Conservation (phyloP, 2,113 vertebrate species). For the Burhinus oedicnemus region DNA sequence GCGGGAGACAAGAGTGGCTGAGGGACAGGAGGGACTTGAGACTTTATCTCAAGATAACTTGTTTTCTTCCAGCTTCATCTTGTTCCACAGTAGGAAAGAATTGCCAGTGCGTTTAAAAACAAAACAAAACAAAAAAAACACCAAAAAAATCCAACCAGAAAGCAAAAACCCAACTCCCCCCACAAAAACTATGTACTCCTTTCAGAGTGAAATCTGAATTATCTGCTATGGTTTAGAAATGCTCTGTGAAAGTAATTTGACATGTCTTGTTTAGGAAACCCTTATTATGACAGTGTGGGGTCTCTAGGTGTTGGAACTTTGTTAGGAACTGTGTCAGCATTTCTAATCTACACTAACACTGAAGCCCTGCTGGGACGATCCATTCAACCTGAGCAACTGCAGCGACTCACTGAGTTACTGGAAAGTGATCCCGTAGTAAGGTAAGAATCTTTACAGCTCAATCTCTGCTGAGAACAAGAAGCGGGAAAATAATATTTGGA, state of each 20-base stretch:
- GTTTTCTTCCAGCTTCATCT: background rate
- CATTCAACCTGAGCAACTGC: constrained; percentile 91
- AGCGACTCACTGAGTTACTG: constrained; percentile 93
- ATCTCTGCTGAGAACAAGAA: background rate
- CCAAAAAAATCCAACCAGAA: background rate
- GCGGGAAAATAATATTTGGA: background rate
- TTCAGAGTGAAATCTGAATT: background rate
- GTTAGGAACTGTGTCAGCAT: constrained; percentile 89
- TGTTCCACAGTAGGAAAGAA: background rate
- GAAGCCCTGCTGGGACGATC: constrained; percentile 94
- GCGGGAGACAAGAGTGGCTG: background rate
- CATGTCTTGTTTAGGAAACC: constrained; percentile 79
- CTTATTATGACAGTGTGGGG: constrained; percentile 91
- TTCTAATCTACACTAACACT: constrained; percentile 98
- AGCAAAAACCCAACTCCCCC: background rate
- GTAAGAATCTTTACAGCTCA: constrained; percentile 58
- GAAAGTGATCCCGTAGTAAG: constrained; percentile 95
- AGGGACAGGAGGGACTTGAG: background rate
- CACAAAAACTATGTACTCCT: background rate
- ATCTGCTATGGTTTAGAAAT: background rate
- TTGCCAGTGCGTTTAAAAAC: background rate
- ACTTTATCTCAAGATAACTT: background rate
- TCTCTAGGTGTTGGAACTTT: constrained; percentile 94
- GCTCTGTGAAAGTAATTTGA: background rate
- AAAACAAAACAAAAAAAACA: background rate